Conservation (phyloP, 2,888 invertebrate genomes). For the Nemotelus nigrinus region DNA sequence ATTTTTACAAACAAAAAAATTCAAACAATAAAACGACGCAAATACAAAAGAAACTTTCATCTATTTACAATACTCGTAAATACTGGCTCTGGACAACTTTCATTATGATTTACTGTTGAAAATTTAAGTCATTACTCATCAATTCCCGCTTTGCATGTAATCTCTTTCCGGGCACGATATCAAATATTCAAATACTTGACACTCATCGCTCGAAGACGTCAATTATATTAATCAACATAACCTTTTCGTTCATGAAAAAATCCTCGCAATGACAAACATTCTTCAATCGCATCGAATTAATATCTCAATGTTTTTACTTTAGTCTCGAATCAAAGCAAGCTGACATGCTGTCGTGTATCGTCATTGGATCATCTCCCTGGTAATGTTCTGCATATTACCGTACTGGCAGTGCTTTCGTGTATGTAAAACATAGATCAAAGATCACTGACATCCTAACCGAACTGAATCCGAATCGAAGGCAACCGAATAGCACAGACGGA, state of each 20-base stretch:
- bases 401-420: background rate
- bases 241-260: background rate
- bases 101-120: too few species aligned
- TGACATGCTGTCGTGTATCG: background rate
- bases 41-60: too few species aligned
- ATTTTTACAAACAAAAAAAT: too few species aligned
- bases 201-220: background rate
- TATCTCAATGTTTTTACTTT: background rate
- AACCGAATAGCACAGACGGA: constrained; percentile 34
- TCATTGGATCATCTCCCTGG: background rate
- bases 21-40: too few species aligned
- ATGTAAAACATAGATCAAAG: constrained; percentile 33
- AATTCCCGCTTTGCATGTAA: too few species aligned
- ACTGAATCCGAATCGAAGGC: constrained; percentile 32
- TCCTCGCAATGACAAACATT: constrained; percentile 10
- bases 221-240: constrained; percentile 1
- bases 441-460: constrained; percentile 28
- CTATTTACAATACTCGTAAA: too few species aligned
- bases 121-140: too few species aligned
- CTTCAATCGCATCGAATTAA: background rate
- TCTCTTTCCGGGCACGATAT: too few species aligned
- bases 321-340: background rate
- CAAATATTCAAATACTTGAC: too few species aligned
- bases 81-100: too few species aligned
- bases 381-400: background rate